These are phyloP conservation scores for Drosophila ananassae DNA, from an alignment of 1,140 invertebrate species.

Conservation along the genomic window DNA sequence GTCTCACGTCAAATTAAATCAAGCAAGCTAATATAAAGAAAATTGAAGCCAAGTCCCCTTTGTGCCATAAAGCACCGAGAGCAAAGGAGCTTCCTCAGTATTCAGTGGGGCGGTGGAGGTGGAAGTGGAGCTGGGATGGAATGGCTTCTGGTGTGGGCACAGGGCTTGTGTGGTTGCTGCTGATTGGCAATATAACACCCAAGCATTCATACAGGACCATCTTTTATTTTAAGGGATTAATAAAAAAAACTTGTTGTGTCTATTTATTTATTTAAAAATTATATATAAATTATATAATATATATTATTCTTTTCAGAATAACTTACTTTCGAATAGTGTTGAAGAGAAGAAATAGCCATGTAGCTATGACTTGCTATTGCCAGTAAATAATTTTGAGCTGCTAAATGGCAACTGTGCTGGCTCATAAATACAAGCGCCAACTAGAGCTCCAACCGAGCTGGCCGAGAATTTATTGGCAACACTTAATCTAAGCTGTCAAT, in stretches of 20 bases:
- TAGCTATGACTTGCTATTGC: slow-evolving; percentile 46
- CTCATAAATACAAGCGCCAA: slow-evolving; percentile 61
- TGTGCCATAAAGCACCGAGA: slow-evolving; percentile 67
- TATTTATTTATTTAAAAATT: background rate
- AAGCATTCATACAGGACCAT: slow-evolving; percentile 8
- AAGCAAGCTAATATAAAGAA: slow-evolving; percentile 81
- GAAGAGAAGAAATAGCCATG: background rate
- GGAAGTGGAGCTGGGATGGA: background rate
- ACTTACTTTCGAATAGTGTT: background rate
- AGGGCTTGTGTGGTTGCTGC: slow-evolving; percentile 4
- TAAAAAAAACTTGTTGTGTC: background rate
- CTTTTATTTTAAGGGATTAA: background rate
- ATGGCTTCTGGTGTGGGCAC: background rate
- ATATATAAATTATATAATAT: too few species aligned
- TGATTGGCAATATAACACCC: slow-evolving; percentile 72
- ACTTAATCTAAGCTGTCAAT: slow-evolving; percentile 83
- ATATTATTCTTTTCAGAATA: background rate
- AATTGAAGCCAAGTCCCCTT: slow-evolving; percentile 80
- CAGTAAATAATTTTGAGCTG: slow-evolving; percentile 65
- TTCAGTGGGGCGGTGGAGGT: background rate
- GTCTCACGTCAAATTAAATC: slow-evolving; percentile 83
- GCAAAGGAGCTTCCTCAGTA: slow-evolving; percentile 11
- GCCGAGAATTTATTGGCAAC: slow-evolving; percentile 62
- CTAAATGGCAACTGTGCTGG: slow-evolving; percentile 52
- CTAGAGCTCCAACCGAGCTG: slow-evolving; percentile 16